Conservation (phyloP, 2,888 invertebrate species). For the Andrena marginata region DNA sequence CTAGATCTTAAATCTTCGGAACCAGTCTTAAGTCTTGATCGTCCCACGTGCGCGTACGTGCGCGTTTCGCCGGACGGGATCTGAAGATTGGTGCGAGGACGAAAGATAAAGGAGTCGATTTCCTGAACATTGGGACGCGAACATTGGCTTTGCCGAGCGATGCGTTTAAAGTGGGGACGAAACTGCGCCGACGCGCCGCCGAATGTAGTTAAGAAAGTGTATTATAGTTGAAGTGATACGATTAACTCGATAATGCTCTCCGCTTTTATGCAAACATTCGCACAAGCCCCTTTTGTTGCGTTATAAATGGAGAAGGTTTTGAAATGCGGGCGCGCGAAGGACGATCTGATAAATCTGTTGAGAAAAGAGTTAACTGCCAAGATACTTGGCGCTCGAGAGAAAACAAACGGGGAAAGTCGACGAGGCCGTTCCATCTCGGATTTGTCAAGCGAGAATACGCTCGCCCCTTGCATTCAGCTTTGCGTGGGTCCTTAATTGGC, state of each 20-base stretch:
- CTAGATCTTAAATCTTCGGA: conserved; percentile 49
- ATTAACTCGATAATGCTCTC: neutral
- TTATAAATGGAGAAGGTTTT: conserved; percentile 1
- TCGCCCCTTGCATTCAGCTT: conserved; percentile 47
- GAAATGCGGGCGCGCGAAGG: neutral
- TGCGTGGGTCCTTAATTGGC: conserved; percentile 70
- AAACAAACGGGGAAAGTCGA: conserved; percentile 37
- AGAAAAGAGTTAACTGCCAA: conserved; percentile 38
- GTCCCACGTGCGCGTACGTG: conserved; percentile 32
- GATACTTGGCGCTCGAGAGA: conserved; percentile 46
- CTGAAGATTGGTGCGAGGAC: conserved; percentile 24
- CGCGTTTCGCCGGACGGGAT: neutral
- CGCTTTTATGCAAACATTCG: neutral
- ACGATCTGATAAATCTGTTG: conserved; percentile 44
- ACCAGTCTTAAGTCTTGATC: conserved; percentile 55
- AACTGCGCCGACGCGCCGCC: neutral
- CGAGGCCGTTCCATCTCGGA: conserved; percentile 53
- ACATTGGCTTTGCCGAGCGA: conserved; percentile 3
- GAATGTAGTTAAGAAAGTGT: too few relatives aligned
- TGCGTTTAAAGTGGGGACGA: conserved; percentile 4
- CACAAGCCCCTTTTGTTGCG: neutral
- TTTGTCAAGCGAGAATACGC: conserved; percentile 61
- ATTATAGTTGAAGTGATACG: neutral
- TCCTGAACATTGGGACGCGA: neutral
- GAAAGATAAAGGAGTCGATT: conserved; percentile 13